Evolutionary conservation across 2,888 invertebrate genomes (phyloP).

Genomic region (Prosopocoilus inquinatus): DNA sequence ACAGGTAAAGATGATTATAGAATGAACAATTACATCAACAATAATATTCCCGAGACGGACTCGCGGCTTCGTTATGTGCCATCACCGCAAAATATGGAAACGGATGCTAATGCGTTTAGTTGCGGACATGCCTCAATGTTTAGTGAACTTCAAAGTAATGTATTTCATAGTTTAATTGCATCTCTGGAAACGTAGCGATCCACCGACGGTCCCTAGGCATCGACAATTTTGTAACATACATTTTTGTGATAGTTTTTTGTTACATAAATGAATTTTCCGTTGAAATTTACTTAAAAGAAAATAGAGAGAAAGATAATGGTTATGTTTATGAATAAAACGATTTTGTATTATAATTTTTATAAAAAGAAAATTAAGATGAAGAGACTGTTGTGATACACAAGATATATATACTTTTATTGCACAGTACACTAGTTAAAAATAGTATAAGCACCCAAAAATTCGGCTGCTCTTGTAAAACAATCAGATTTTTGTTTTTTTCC

Average conservation of each 20-base stretch:
- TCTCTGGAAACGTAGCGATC: slow-evolving; percentile 56
- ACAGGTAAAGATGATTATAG: slow-evolving; percentile 27
- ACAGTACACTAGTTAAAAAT: no score
- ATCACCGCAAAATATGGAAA: slow-evolving; percentile 28
- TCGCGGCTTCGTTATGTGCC: slow-evolving; percentile 26
- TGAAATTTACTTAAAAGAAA: slow-evolving; percentile 4
- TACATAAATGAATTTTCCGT: slow-evolving; percentile 5
- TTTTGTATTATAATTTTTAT: neutral
- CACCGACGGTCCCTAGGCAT: slow-evolving; percentile 17
- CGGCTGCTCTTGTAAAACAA: no score
- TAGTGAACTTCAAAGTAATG: slow-evolving; percentile 60
- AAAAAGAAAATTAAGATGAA: neutral
- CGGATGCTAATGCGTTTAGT: slow-evolving; percentile 45
- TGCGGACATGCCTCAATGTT: slow-evolving; percentile 68
- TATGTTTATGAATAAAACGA: neutral
- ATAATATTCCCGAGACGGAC: slow-evolving; percentile 33
- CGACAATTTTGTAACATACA: slow-evolving; percentile 15
- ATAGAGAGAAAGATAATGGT: neutral
- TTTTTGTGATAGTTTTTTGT: slow-evolving; percentile 28
- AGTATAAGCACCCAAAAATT: no score
- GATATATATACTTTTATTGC: neutral
- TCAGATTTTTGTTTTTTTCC: no score
- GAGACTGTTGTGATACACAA: slow-evolving; percentile 7
- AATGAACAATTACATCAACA: slow-evolving; percentile 39
- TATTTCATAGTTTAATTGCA: slow-evolving; percentile 60